These are phyloP conservation scores for Acanthopagrus latus DNA, from an alignment of 2,797 vertebrate genomes.

Conservation along the genomic window DNA sequence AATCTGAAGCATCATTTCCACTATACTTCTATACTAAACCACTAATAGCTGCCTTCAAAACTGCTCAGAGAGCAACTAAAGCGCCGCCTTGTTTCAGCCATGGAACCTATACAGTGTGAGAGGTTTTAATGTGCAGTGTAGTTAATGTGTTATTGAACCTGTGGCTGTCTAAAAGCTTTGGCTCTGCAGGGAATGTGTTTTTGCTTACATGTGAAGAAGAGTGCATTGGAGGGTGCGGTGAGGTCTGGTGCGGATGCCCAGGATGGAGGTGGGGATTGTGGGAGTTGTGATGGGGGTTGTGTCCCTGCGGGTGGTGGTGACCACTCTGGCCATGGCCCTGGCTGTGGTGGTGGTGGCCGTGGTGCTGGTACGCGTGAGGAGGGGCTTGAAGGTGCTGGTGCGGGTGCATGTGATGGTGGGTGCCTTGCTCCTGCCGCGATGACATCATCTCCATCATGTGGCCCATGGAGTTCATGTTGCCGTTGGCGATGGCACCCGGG, in stretches of 20 bases:
- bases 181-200: slow-evolving; percentile 17
- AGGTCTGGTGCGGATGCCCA: slow-evolving; percentile 94
- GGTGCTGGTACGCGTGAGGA: slow-evolving; percentile 93
- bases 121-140: slow-evolving; percentile 52
- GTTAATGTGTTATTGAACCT: slow-evolving; percentile 69
- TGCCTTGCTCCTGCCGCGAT: slow-evolving; percentile 91
- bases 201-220: slow-evolving; percentile 93
- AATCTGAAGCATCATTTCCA: slow-evolving; percentile 63
- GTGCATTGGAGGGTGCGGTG: slow-evolving; percentile 95
- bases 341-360: slow-evolving; percentile 87
- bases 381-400: slow-evolving; percentile 94
- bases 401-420: slow-evolving; percentile 95
- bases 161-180: slow-evolving; percentile 57
- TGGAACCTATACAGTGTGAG: slow-evolving; percentile 26
- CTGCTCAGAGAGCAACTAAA: slow-evolving; percentile 49
- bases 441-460: slow-evolving; percentile 99
- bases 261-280: slow-evolving; percentile 94
- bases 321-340: slow-evolving; percentile 92
- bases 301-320: slow-evolving; percentile 89
- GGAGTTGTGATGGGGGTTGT: slow-evolving; percentile 95
- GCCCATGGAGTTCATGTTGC: slow-evolving; percentile 99
- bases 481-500: slow-evolving; percentile 94
- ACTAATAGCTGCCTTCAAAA: slow-evolving; percentile 65
- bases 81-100: slow-evolving; percentile 49
- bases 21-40: slow-evolving; percentile 52